Conservation (phyloP, 2,888 invertebrate genomes). For the Clunio marinus region DNA sequence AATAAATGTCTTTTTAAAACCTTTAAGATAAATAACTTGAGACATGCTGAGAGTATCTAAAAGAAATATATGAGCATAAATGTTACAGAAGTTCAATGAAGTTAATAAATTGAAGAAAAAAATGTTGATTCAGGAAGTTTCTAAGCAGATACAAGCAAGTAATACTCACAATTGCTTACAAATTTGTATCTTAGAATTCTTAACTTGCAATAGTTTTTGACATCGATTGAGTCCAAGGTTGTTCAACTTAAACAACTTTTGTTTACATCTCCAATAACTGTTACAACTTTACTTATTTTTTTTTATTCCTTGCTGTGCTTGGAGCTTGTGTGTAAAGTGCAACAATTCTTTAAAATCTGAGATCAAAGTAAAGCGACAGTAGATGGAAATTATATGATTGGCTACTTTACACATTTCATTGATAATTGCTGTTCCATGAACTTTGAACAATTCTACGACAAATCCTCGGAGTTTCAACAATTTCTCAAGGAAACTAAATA, state of each 20-base stretch:
- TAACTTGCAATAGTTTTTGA: background rate
- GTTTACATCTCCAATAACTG: background rate
- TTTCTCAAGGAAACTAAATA: background rate
- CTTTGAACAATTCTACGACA: background rate
- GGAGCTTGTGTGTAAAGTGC: background rate
- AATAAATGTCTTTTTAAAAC: no score
- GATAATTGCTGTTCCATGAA: slow-evolving; percentile 23
- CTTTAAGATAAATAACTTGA: no score
- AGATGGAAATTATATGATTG: no score
- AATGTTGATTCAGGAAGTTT: background rate
- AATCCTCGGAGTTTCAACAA: background rate
- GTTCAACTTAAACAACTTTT: slow-evolving; percentile 22
- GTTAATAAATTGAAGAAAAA: background rate
- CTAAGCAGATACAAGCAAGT: no score
- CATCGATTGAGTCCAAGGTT: slow-evolving; percentile 23
- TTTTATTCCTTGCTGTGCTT: background rate
- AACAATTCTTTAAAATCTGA: background rate
- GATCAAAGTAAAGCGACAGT: background rate
- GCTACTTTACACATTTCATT: slow-evolving; percentile 12
- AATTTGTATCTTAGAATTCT: no score
- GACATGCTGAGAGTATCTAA: no score
- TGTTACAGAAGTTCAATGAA: background rate
- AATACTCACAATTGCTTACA: no score
- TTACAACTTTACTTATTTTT: background rate
- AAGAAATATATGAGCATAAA: no score